Evolutionary conservation across 1,140 invertebrate genomes (phyloP), one percentile per base, ranked within the genome.

Genomic region (Drosophila fuyamai): DNA sequence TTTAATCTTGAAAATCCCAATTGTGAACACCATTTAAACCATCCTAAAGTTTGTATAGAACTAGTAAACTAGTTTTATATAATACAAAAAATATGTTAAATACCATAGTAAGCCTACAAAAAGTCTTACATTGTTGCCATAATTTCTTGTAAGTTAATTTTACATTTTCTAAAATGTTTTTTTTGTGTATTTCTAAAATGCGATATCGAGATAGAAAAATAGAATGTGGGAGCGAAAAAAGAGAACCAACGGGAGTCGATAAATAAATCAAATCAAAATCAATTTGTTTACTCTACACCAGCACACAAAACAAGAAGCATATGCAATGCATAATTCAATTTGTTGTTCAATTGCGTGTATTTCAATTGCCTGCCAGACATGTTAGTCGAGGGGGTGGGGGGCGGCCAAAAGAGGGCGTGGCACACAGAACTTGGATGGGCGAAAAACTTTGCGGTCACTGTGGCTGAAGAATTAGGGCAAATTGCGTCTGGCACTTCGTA

Each of bases 191-290:
- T 35, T 29, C 27, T 48, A 68, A 68, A 66, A 66, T 5, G 16
- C 16, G n/a, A 38, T 38, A 46, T 46, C 27, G 18, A 27, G 38
- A 57, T 44, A 65, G 29, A 50, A 6, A 12, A 6, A 14, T 35
- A 18, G 10, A 13, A 14, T 13, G 41, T 16, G n/a, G 7, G 38
- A 27, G 2, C 38, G 9, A 12, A 51, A 36, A 35, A 62, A 27
- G 18, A 32, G 51, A 50, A 63, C 36, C 27, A 62, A 43, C 65
- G 65, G 40, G 65, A 68, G 48, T 67, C 65, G 66, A 75, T 88
- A 82, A 86, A 86, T 86, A 88, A 86, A 86, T 86, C 73, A 86
- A 86, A 86, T 86, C 83, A 88, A 88, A 86, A 88, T 86, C 82
- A 86, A 86, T 86, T 86, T 86, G 79, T 86, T 86, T 86, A 78